Evolutionary conservation across 2,113 vertebrate species (phyloP).

Genomic region (Pungitius pungitius): DNA sequence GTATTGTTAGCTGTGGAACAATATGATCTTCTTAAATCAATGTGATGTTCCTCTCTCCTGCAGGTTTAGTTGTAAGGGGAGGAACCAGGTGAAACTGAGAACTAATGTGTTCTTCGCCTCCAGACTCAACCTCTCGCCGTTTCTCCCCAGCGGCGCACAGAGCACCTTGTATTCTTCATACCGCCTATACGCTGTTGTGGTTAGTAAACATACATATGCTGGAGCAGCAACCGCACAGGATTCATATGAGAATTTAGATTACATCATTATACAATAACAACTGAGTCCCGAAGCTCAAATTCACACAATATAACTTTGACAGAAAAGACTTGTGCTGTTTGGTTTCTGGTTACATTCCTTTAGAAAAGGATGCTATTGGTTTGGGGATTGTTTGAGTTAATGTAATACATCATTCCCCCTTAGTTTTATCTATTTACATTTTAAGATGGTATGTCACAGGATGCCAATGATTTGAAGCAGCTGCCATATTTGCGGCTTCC

Average conservation of each 20-base stretch:
- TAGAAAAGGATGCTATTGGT: background rate
- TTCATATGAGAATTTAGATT: background rate
- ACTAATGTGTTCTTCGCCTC: slow-evolving; percentile 82
- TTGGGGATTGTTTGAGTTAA: background rate
- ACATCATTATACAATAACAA: background rate
- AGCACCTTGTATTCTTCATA: slow-evolving; percentile 79
- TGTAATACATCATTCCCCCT: background rate
- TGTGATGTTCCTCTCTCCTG: background rate
- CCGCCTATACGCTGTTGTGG: slow-evolving; percentile 86
- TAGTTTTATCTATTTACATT: background rate
- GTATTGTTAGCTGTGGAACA: background rate
- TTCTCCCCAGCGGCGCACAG: slow-evolving; percentile 68
- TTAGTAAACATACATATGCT: slow-evolving; percentile 69
- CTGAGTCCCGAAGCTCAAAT: background rate
- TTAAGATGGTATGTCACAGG: background rate
- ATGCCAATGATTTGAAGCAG: too few relatives aligned
- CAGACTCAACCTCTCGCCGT: slow-evolving; percentile 82
- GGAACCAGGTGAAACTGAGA: slow-evolving; percentile 83
- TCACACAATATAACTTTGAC: background rate
- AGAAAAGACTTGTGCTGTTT: background rate
- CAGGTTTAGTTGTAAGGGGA: slow-evolving; percentile 75
- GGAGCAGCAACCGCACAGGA: background rate
- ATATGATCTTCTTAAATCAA: background rate
- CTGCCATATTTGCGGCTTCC: too few relatives aligned
- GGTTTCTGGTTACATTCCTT: background rate